Evolutionary conservation across 2,888 invertebrate species (phyloP).

Genomic region (Spisula solida): DNA sequence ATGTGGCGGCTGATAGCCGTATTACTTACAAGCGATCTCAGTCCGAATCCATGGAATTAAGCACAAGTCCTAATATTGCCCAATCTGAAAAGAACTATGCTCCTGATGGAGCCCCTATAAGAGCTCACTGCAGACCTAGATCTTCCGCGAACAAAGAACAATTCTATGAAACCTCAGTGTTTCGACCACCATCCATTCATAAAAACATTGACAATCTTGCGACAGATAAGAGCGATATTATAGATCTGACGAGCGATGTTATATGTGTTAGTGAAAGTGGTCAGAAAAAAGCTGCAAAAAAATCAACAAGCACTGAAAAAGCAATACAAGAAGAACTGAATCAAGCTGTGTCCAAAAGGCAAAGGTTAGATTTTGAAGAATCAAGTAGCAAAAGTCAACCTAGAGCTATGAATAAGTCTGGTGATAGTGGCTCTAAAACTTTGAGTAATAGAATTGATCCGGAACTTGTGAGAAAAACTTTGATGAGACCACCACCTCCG

Average conservation of each 20-base stretch:
- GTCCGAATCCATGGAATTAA: not conserved
- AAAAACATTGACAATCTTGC: not conserved
- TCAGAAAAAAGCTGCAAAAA: not conserved
- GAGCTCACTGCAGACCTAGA: constrained; percentile 49
- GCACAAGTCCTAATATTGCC: not conserved
- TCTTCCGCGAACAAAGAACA: not conserved
- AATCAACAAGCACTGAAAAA: constrained; percentile 50
- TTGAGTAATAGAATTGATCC: not conserved
- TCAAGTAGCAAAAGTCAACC: not conserved
- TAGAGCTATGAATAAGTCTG: not conserved
- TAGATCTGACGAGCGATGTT: constrained; percentile 56
- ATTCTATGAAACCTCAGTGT: constrained; percentile 41
- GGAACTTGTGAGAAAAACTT: not conserved
- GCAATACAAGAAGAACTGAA: constrained; percentile 70
- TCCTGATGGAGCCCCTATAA: constrained; percentile 37
- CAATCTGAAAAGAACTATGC: not conserved
- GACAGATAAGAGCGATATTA: constrained; percentile 27
- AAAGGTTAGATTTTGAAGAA: constrained; percentile 43
- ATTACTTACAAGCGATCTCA: not conserved
- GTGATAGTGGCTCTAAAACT: not conserved
- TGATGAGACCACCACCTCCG: constrained; percentile 38
- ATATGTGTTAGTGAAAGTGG: not conserved
- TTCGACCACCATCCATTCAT: constrained; percentile 24
- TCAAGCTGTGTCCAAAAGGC: constrained; percentile 70
- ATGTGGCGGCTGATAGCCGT: not conserved